Conservation (phyloP, 2,888 invertebrate species). For the Rhorus exstirpatorius region DNA sequence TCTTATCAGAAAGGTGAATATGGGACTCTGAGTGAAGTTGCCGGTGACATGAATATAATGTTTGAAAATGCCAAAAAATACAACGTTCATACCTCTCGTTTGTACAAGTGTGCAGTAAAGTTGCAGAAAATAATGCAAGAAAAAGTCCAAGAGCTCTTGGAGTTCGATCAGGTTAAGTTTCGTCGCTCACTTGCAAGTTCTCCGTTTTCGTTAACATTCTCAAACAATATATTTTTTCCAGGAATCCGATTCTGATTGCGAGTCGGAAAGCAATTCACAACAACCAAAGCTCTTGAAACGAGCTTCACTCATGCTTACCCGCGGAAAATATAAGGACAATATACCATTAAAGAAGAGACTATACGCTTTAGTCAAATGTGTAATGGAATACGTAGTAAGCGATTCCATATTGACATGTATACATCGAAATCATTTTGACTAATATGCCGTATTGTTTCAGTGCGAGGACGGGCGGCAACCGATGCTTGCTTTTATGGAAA, state of each 20-base stretch:
- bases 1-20: conserved; percentile 90
- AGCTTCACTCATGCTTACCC: conserved; percentile 84
- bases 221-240: conserved; percentile 56
- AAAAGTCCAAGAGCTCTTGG: conserved; percentile 92
- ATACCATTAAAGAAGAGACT: conserved; percentile 93
- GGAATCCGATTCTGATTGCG: conserved; percentile 85
- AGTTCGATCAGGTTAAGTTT: conserved; percentile 88
- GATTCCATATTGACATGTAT: conserved; percentile 71
- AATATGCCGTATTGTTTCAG: conserved; percentile 82
- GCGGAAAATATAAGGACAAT: conserved; percentile 87
- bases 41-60: conserved; percentile 97
- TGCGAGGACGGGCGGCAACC: conserved; percentile 93
- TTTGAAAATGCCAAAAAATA: conserved; percentile 98
- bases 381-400: conserved; percentile 90
- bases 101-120: conserved; percentile 95
- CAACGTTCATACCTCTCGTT: conserved; percentile 92
- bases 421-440: conserved; percentile 50
- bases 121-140: conserved; percentile 94
- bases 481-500: conserved; percentile 97
- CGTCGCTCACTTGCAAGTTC: conserved; percentile 1
- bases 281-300: conserved; percentile 84
- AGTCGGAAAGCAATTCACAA: conserved; percentile 81
- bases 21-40: conserved; percentile 94
- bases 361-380: conserved; percentile 92
- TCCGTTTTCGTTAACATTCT: background rate